Percentiles rank a stretch among this genome's conserved stretches.
These are phyloP conservation scores for Hesperia comma DNA, from an alignment of 2,888 invertebrate genomes.

Conservation along the genomic window DNA sequence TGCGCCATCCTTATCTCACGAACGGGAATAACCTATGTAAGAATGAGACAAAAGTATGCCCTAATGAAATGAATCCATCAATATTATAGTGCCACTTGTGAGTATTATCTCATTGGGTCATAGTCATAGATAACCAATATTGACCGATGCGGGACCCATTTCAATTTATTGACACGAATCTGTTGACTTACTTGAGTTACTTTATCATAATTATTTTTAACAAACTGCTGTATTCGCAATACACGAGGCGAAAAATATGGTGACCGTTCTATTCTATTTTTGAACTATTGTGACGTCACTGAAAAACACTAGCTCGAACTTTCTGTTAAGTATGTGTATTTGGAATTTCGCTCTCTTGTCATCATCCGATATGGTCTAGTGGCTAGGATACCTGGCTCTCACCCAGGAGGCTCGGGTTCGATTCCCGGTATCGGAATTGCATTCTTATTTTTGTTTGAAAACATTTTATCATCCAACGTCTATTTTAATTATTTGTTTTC, in stretches of 20 bases:
- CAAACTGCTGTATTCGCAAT: neutral
- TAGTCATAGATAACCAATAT: conserved; percentile 43
- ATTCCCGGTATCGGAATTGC: conserved; percentile 83
- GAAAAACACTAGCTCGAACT: too few species aligned
- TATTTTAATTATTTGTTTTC: too few species aligned
- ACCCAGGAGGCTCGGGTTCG: conserved; percentile 89
- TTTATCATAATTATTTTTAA: conserved; percentile 1
- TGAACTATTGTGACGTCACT: too few species aligned
- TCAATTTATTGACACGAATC: conserved; percentile 13
- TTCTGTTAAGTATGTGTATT: neutral
- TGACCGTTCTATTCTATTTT: too few species aligned
- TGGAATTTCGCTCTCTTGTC: neutral
- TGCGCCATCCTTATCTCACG: conserved; percentile 6
- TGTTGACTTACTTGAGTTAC: neutral
- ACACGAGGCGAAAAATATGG: neutral
- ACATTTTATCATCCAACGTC: too few species aligned
- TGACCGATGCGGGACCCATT: neutral
- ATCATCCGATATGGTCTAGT: conserved; percentile 81
- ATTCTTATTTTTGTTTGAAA: too few species aligned
- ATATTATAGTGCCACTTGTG: conserved; percentile 9
- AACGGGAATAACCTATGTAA: neutral
- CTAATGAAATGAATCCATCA: conserved; percentile 20
- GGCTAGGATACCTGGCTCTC: conserved; percentile 88
- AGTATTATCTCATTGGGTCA: conserved; percentile 47
- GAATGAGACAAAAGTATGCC: neutral